Base-by-base conservation (phyloP, 2,113 vertebrate species). In the Gavia stellata region DNA sequence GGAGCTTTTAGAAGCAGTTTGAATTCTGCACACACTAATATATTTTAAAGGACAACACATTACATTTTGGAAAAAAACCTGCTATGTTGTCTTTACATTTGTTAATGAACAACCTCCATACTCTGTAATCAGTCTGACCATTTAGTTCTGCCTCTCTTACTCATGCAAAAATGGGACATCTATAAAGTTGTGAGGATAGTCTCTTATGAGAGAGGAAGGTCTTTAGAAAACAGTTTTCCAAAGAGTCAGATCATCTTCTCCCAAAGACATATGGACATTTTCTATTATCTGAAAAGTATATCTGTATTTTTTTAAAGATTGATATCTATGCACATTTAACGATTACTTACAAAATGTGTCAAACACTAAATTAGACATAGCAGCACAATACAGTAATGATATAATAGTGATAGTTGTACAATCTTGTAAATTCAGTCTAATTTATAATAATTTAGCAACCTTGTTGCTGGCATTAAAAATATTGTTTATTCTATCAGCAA, bases 51-150 rank as follows among this genome's bases (percentile, higher is more conserved):
- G 33, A n/a, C 3, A 66, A 56, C 4, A 31, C 4, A 7, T 49
- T 24, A 7, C 5, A 34, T 20, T 66, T 81, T 61, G 17, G 1
- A 23, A 42, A 62, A 62, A 56, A 8, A 10, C 3, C 20, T n/a
- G 1, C 9, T 61, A 44, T 4, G 10, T 26, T 83, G 1, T 36
- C 52, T 29, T 67, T n/a, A 81, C 62, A 56, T 62, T 56, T 29
- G 52, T 4, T 12, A 72, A 62, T 10, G 5, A 67, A 6, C 2
- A 49, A 55, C 14, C 0, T 2, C 5, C 13, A 75, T 3, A 44
- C 9, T 40, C 3, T 31, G 2, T 34, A 40, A 18, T 55, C 1
- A 0, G 3, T 72, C 17, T 84, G 33, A 50, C 47, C 0, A 67
- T 47, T 72, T 81, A n/a, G 45, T 61, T 71, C 10, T 45, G 7